Conservation (phyloP, 2,888 invertebrate species). For the Caenorhabditis wallacei region DNA sequence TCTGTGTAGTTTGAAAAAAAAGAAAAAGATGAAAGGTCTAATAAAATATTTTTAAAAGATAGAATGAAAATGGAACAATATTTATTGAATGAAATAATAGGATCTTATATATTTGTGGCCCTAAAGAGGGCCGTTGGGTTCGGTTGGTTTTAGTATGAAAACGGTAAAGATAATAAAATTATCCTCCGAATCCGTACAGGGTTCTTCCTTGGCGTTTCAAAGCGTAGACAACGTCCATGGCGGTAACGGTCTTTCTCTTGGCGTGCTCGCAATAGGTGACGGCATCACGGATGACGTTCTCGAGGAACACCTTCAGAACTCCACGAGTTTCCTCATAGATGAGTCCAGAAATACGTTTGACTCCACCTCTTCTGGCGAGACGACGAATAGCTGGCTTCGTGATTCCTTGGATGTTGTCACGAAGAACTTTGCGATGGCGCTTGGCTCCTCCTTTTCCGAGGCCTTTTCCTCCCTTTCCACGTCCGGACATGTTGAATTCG, state of each 20-base stretch:
- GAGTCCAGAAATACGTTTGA: constrained; percentile 81
- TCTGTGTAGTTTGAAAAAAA: too few relatives aligned
- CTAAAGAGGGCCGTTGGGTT: constrained; percentile 80
- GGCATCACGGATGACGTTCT: constrained; percentile 91
- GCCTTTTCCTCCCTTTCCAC: constrained; percentile 90
- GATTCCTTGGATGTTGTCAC: constrained; percentile 86
- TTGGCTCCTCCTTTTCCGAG: constrained; percentile 91
- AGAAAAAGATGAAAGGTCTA: too few relatives aligned
- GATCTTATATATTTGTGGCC: constrained; percentile 68
- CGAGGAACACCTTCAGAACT: constrained; percentile 88
- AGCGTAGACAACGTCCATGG: constrained; percentile 91
- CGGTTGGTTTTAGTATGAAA: constrained; percentile 40
- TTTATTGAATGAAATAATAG: neutral
- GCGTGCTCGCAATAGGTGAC: constrained; percentile 93
- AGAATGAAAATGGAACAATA: neutral
- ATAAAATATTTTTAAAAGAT: constrained; percentile 1
- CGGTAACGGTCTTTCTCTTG: constrained; percentile 92
- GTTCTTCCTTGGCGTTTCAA: constrained; percentile 81
- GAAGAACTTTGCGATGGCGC: constrained; percentile 89
- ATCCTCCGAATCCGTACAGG: constrained; percentile 81
- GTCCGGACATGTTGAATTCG: constrained; percentile 88
- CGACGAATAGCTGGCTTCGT: constrained; percentile 85
- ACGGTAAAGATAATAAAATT: constrained; percentile 25
- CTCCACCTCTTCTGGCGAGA: constrained; percentile 85
- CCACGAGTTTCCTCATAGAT: constrained; percentile 83